phyloP scores from a whole-genome alignment of 2,888 invertebrate genomes.

The Eilema depressum region DNA sequence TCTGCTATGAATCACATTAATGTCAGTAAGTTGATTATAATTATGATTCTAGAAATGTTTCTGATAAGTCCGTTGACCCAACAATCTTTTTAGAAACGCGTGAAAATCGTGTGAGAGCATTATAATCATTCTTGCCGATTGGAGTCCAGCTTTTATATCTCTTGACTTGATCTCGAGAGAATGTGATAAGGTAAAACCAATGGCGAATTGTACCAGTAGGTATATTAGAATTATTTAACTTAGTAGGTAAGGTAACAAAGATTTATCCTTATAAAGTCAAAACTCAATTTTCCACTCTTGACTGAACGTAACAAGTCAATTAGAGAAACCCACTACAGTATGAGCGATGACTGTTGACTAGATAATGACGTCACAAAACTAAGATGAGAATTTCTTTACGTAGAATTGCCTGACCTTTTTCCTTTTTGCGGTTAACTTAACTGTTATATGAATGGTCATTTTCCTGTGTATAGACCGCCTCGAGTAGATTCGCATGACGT shows the following conservation, averaged over 20 bases:
- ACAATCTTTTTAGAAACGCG: no score
- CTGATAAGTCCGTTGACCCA: no score
- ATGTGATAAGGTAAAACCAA: no score
- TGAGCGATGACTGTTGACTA: background rate
- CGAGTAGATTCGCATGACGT: slow-evolving; percentile 2
- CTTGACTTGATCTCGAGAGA: no score
- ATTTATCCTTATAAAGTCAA: slow-evolving; percentile 9
- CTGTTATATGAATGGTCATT: slow-evolving; percentile 5
- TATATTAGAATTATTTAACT: no score
- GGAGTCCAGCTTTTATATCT: no score
- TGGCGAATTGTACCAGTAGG: no score
- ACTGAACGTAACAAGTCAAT: background rate
- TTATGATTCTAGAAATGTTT: no score
- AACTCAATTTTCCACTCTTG: background rate
- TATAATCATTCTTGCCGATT: no score
- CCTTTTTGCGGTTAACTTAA: slow-evolving; percentile 28
- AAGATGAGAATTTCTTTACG: slow-evolving; percentile 23
- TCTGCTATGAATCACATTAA: no score
- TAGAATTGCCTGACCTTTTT: slow-evolving; percentile 22
- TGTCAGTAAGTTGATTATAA: no score
- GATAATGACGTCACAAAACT: slow-evolving; percentile 7
- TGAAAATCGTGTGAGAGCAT: no score
- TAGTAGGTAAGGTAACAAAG: background rate
- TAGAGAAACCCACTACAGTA: slow-evolving; percentile 5
- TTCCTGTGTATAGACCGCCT: slow-evolving; percentile 5